phyloP scores from a whole-genome alignment of 2,797 vertebrate genomes.

The Eulemur rubriventer region DNA sequence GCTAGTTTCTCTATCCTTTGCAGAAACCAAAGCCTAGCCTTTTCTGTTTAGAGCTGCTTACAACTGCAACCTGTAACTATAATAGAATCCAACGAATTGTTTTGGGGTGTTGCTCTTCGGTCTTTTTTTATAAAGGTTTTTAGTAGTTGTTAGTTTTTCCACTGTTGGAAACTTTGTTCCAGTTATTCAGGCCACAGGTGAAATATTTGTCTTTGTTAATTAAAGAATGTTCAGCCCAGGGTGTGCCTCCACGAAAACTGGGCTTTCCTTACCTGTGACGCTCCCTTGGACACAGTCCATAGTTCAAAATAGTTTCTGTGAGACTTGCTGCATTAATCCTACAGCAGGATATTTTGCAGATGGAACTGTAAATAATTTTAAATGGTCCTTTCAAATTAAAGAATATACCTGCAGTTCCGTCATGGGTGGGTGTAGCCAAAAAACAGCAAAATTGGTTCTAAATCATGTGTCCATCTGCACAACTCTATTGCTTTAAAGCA shows the following conservation, averaged over 20 bases:
- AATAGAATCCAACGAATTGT: not conserved
- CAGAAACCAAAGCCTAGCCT: not conserved
- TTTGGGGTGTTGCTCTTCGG: not conserved
- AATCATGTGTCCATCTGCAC: not conserved
- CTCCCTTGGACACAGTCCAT: constrained; percentile 67
- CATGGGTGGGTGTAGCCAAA: not conserved
- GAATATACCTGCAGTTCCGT: not conserved
- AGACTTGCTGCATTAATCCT: constrained; percentile 47
- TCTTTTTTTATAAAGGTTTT: not conserved
- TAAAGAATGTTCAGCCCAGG: constrained; percentile 59
- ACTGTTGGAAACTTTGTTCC: constrained; percentile 16
- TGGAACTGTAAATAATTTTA: not conserved
- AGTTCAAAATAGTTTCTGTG: constrained; percentile 59
- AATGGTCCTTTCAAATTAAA: not conserved
- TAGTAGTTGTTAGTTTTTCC: constrained; percentile 29
- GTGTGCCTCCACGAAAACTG: constrained; percentile 56
- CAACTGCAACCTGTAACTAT: not conserved
- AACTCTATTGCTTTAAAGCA: not conserved
- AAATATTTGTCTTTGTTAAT: constrained; percentile 67
- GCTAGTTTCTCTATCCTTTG: not conserved
- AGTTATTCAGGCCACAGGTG: constrained; percentile 51
- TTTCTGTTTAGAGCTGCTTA: constrained; percentile 10
- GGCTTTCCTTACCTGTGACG: constrained; percentile 49
- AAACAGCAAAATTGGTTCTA: not conserved
- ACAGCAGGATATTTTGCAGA: not conserved